A percentile compares a stretch with the other conserved stretches of the same genome.
phyloP scores from a whole-genome alignment of 2,113 vertebrate genomes.

The Drymodes brunneopygia region DNA sequence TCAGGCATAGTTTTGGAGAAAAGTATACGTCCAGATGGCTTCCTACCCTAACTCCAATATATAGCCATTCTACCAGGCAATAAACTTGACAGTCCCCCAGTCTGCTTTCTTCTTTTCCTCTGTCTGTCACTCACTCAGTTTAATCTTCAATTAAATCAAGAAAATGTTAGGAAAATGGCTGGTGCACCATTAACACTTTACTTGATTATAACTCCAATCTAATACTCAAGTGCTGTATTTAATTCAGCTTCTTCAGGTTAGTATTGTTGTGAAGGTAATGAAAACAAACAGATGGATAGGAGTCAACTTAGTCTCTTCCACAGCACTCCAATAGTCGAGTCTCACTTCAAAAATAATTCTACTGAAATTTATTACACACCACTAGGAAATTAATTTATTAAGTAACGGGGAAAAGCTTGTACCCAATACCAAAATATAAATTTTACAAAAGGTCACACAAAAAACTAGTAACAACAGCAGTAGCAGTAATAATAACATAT shows the following conservation, averaged over 20 bases:
- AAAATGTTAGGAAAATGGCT: background rate
- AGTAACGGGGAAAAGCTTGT: rapidly evolving
- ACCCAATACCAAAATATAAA: background rate
- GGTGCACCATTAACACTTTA: background rate
- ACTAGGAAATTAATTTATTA: background rate
- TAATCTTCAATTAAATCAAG: background rate
- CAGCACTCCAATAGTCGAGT: background rate
- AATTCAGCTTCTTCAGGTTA: background rate
- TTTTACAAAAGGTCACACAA: background rate
- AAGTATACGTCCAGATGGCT: no score
- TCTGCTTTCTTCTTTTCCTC: background rate
- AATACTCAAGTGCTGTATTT: background rate
- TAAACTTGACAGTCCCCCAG: background rate
- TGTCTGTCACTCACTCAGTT: background rate
- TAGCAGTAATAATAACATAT: background rate
- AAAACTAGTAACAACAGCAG: background rate
- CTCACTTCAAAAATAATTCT: background rate
- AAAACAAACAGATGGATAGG: background rate
- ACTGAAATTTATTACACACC: background rate
- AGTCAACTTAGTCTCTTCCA: background rate
- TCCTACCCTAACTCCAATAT: background rate
- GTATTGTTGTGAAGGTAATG: background rate
- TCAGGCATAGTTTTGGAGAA: background rate
- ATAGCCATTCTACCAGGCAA: background rate
- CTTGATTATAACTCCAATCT: background rate